A percentile compares a stretch with the other conserved stretches of the same genome.
Evolutionary conservation across 2,888 invertebrate species (phyloP).

Genomic region (Exocentrus adspersus): DNA sequence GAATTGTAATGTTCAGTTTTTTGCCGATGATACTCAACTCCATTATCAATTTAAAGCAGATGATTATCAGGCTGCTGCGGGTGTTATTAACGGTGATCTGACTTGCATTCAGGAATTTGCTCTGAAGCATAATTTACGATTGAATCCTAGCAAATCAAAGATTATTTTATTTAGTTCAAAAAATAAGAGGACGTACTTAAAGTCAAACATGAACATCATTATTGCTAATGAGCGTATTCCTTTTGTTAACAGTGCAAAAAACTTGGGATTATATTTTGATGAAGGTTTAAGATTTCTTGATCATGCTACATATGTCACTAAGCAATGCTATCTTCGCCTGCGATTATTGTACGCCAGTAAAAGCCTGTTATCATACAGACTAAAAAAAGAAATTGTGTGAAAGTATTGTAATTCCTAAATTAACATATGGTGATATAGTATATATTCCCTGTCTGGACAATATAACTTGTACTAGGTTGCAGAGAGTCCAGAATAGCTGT

Average conservation of each 20-base stretch:
- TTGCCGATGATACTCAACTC: conserved; percentile 13
- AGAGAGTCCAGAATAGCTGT: background rate
- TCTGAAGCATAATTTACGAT: background rate
- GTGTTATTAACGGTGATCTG: background rate
- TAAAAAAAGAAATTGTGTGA: background rate
- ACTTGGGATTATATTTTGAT: conserved; percentile 4
- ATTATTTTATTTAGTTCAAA: conserved; percentile 1
- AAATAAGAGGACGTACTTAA: background rate
- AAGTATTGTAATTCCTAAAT: background rate
- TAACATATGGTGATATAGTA: background rate
- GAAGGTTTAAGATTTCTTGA: conserved; percentile 2
- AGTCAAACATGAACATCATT: background rate
- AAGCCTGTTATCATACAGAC: background rate
- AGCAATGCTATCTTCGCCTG: background rate
- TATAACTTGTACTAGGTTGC: background rate
- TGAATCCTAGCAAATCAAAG: conserved; percentile 7
- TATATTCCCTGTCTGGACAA: background rate
- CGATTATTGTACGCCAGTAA: conserved; percentile 7
- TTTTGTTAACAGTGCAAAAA: conserved; percentile 1
- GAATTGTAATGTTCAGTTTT: conserved; percentile 5
- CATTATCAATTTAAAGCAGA: conserved; percentile 2
- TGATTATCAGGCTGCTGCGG: background rate
- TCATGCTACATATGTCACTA: background rate
- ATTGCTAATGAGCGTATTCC: conserved; percentile 1
- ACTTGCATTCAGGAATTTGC: background rate